These are phyloP conservation scores for Corythoichthys intestinalis DNA, from an alignment of 2,113 vertebrate species.

Conservation along the genomic window DNA sequence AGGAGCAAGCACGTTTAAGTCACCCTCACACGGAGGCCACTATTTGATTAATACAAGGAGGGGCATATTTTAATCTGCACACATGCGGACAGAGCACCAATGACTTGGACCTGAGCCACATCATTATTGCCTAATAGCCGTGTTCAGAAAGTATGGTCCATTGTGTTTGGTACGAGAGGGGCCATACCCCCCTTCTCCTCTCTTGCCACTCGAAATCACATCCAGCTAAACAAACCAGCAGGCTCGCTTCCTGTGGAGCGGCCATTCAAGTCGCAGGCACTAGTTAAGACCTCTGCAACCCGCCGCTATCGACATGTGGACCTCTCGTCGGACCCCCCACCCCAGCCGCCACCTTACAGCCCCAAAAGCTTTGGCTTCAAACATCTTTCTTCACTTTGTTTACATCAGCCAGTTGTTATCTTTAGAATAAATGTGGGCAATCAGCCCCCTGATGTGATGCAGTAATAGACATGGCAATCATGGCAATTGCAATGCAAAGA, in stretches of 20 bases:
- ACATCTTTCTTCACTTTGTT: conserved; percentile 75
- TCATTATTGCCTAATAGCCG: conserved; percentile 76
- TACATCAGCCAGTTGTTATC: conserved; percentile 72
- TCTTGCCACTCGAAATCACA: conserved; percentile 73
- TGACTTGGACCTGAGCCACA: conserved; percentile 65
- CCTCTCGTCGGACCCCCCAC: conserved; percentile 58
- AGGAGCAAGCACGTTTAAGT: conserved; percentile 34
- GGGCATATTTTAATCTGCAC: conserved; percentile 67
- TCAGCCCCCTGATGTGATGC: conserved; percentile 52
- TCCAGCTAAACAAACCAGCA: conserved; percentile 76
- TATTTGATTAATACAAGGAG: conserved; percentile 66
- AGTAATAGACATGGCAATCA: conserved; percentile 49
- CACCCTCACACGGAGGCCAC: conserved; percentile 44
- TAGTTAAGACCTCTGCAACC: conserved; percentile 75
- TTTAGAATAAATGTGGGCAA: conserved; percentile 41
- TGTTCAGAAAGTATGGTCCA: conserved; percentile 73
- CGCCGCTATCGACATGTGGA: conserved; percentile 79
- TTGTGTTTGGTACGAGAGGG: conserved; percentile 72
- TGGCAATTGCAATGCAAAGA: conserved; percentile 53
- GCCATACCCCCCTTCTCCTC: conserved; percentile 71
- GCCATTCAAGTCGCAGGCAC: conserved; percentile 76
- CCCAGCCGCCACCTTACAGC: conserved; percentile 65
- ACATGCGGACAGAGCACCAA: conserved; percentile 51
- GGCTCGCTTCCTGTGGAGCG: conserved; percentile 68
- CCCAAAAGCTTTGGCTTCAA: conserved; percentile 76